Conservation (phyloP, 2,113 vertebrate species). For the Nycticorax nycticorax region DNA sequence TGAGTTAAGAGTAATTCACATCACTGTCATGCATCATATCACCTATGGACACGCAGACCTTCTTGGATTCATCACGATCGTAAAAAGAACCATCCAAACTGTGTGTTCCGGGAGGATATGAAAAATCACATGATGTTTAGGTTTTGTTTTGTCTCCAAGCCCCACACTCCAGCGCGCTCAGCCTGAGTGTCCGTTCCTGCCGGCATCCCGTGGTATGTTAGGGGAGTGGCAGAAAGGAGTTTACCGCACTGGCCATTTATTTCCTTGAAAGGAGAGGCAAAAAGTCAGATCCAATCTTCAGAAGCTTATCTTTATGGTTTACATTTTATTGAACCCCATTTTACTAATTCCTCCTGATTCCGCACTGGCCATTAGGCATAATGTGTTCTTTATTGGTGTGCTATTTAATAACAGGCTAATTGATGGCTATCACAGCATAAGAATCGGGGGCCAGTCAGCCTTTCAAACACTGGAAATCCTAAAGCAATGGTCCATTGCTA, state of each 20-base stretch:
- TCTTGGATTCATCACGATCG: not conserved
- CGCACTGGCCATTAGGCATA: constrained; percentile 62
- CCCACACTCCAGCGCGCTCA: not conserved
- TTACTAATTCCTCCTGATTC: constrained; percentile 71
- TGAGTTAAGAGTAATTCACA: not conserved
- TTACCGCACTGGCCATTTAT: not conserved
- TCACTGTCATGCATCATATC: accelerated
- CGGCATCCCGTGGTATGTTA: too few species aligned
- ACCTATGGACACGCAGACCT: not conserved
- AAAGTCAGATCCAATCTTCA: constrained; percentile 64
- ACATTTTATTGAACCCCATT: constrained; percentile 68
- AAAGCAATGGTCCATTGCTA: constrained; percentile 3
- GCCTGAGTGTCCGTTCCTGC: accelerated
- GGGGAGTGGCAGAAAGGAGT: not conserved
- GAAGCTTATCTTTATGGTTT: constrained; percentile 77
- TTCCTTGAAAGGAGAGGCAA: constrained; percentile 36
- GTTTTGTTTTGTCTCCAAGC: not conserved
- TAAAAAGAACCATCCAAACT: not conserved
- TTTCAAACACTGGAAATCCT: constrained; percentile 6
- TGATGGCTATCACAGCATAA: constrained; percentile 33
- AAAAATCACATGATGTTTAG: not conserved
- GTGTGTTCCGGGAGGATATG: not conserved
- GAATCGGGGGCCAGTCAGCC: not conserved
- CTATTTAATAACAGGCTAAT: constrained; percentile 62
- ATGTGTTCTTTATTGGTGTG: constrained; percentile 68